phyloP scores from a whole-genome alignment of 2,888 invertebrate genomes.

The Drosophila parthenogenetica region DNA sequence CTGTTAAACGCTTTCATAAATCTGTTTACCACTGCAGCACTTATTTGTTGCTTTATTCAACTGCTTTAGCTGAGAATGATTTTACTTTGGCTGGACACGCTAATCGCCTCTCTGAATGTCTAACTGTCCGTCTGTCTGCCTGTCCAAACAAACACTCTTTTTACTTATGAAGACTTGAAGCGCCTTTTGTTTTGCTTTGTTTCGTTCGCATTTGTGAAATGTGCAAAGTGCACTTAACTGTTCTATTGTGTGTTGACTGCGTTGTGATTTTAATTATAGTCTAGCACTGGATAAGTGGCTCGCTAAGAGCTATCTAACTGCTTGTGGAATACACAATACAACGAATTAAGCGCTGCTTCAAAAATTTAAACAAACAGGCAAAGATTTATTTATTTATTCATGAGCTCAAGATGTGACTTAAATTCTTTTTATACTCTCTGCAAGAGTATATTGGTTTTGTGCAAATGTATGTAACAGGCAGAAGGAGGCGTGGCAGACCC shows the following conservation, averaged over 20 bases:
- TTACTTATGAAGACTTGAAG: constrained; percentile 55
- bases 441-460: no score
- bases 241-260: constrained; percentile 57
- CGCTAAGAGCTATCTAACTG: constrained; percentile 45
- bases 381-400: constrained; percentile 2
- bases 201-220: constrained; percentile 55
- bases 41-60: not conserved
- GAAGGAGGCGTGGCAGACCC: no score
- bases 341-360: constrained; percentile 35
- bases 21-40: constrained; percentile 49
- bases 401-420: not conserved
- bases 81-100: constrained; percentile 23
- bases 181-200: constrained; percentile 58
- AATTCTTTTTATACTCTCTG: no score
- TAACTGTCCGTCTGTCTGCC: constrained; percentile 26
- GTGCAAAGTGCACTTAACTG: constrained; percentile 66
- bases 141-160: constrained; percentile 21
- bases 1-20: constrained; percentile 47
- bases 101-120: constrained; percentile 61
- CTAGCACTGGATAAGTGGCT: constrained; percentile 57
- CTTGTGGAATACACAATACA: constrained; percentile 37
- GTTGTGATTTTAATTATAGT: constrained; percentile 73
- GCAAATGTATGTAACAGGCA: no score
- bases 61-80: constrained; percentile 4
- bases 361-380: constrained; percentile 24